phyloP scores from a whole-genome alignment of 2,888 invertebrate genomes.

The Muschampia plurimacula region DNA sequence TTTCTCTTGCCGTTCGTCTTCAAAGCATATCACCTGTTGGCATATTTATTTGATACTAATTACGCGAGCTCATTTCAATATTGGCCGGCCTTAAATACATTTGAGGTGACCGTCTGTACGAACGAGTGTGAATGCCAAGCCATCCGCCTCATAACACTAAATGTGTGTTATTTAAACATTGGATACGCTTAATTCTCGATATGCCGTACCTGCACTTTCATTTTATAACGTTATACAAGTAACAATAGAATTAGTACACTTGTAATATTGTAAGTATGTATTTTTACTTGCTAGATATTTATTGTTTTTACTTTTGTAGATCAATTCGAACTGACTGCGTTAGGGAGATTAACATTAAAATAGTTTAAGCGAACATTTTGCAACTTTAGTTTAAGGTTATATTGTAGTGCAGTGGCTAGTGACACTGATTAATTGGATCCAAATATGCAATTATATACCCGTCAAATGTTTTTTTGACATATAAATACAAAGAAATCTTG shows the following conservation, averaged over 20 bases:
- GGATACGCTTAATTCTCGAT: conserved; percentile 76
- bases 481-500: too few relatives aligned
- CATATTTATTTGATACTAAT: conserved; percentile 1
- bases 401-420: conserved; percentile 40
- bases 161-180: conserved; percentile 52
- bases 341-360: conserved; percentile 76
- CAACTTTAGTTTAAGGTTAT: conserved; percentile 70
- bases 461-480: too few relatives aligned
- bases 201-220: conserved; percentile 77
- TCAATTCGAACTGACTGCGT: conserved; percentile 79
- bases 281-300: conserved; percentile 72
- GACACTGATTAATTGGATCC: neutral
- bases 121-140: conserved; percentile 22
- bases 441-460: neutral
- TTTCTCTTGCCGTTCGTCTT: neutral
- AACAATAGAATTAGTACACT: conserved; percentile 68
- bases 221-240: conserved; percentile 76
- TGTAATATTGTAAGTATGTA: conserved; percentile 65
- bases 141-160: conserved; percentile 34
- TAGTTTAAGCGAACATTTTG: conserved; percentile 73
- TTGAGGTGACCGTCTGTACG: conserved; percentile 22
- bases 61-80: neutral
- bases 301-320: conserved; percentile 76
- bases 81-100: conserved; percentile 8
- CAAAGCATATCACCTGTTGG: conserved; percentile 1